Evolutionary conservation across 2,113 vertebrate genomes (phyloP), one percentile per base, ranked within the genome.

Genomic region (Hiodon tergisus): DNA sequence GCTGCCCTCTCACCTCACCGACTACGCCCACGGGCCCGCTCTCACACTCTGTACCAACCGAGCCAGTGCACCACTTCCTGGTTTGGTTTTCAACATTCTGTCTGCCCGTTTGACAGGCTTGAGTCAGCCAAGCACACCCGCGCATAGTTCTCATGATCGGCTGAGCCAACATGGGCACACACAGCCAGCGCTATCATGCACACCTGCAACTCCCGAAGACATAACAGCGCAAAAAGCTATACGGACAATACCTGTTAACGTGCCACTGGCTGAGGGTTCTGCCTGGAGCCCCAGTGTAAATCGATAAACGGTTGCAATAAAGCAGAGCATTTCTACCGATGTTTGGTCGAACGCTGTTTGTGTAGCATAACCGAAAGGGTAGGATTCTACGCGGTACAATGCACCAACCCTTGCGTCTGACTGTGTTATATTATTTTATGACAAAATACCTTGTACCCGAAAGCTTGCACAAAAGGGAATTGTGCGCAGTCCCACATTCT

Each of bases 71-170:
- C 63, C 65, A 68, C 75, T 83, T 83, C 81, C 82, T 82, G 82
- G 80, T 85, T 78, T 79, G 77, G 79, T 81, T 89, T 89, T 87
- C 79, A n/a, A 87, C 82, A 77, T 73, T 67, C 53, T 58, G 31
- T 65, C 61, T 73, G 76, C 81, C 81, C 61, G 81, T 80, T 72
- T 89, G 82, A 81, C 81, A 77, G 81, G 83, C 78, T 78, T 86
- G 76, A 78, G 11, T 68, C 54, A 67, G 46, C 65, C 63, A 57
- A 67, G 46, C 68, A 11, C 47, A 16, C 65, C 54, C 73, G 68
- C 73, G 16, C 54, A 73, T 14, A 54, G 48, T 16, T 14, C 31
- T 31, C 31, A 31, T 71, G 46, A 48, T 10, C 4, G n/a, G 16
- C 16, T 31, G 31, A 31, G 14, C 67, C 13, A 7, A 31, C 69